Evolutionary conservation across 2,888 invertebrate genomes (phyloP), one percentile per base, ranked within the genome.

Genomic region (Sarcophaga carnaria): DNA sequence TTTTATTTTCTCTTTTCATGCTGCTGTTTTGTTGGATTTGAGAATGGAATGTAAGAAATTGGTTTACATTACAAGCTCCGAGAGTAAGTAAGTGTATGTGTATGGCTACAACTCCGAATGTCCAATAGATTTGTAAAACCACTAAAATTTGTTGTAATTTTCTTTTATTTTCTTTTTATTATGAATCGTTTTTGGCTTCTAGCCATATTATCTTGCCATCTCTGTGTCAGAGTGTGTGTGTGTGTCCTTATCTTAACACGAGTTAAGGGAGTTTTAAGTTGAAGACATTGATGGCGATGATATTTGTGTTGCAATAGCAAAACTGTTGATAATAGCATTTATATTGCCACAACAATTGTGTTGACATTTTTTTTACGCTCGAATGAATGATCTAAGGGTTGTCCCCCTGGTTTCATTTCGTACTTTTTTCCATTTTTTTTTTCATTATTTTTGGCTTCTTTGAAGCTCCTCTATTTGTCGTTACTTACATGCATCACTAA

Each of bases 401-500:
- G 37, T 37, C 37, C 37, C 27, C 37, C 37, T 37, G 37, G 37
- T 37, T 37, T 37, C 37, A 37, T 6, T 49, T 25, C 17, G 17
- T 54, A 4, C 17, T 63, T 63, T 54, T 54, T 62, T 75, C 2
- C 27, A 27, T 4, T 27, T 27, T 27, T 27, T 37, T 5, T 37
- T 37, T 37, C 37, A 37, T 37, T 37, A 37, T 37, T 37, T 37
- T 37, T 37, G 8, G 37, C 60, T 25, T 74, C 27, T 83, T 79
- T 74, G 45, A 6, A 8, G 37, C 83, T 67, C 20, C 66, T 75
- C 10, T 54, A 84, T 54, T 79, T 64, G 59, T 60, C n/a, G 63
- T 84, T 84, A 70, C 75, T 75, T 80, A 79, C 64, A 74, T 64
- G 83, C 83, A 75, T 75, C 75, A 80, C 10, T 64, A 70, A 70